A percentile compares a stretch with the other conserved stretches of the same genome.
Evolutionary conservation across 2,797 vertebrate genomes (phyloP).

Genomic region (Takifugu ocellatus): DNA sequence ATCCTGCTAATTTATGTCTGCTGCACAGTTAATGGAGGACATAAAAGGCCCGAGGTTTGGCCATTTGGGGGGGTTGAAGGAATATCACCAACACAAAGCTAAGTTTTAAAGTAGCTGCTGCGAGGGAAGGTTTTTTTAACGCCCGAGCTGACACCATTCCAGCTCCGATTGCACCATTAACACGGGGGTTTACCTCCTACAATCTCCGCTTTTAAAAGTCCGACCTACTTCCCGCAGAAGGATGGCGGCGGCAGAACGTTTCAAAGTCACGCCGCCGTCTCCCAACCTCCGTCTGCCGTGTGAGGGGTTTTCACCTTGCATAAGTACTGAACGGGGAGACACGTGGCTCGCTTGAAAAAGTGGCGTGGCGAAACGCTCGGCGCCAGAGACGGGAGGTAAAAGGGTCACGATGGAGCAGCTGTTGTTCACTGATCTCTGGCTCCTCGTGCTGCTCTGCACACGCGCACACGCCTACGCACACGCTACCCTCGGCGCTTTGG

Average conservation of each 20-base stretch:
- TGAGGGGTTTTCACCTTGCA: slow-evolving; percentile 10
- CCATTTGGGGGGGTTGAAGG: slow-evolving; percentile 47
- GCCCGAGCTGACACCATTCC: no score
- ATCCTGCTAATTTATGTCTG: slow-evolving; percentile 59
- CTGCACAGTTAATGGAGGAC: slow-evolving; percentile 57
- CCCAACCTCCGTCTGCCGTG: slow-evolving; percentile 3
- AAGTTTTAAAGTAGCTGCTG: slow-evolving; percentile 30
- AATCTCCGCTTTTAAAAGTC: slow-evolving; percentile 1
- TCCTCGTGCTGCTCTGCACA: slow-evolving; percentile 40
- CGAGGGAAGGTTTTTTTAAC: neutral
- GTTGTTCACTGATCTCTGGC: slow-evolving; percentile 52
- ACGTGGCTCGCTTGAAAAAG: neutral
- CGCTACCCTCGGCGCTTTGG: slow-evolving; percentile 26
- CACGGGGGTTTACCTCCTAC: neutral
- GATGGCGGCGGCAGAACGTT: slow-evolving; percentile 6
- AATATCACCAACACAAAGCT: slow-evolving; percentile 50
- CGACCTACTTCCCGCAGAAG: slow-evolving; percentile 9
- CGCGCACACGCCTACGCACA: slow-evolving; percentile 13
- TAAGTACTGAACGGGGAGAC: slow-evolving; percentile 7
- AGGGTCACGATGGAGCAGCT: slow-evolving; percentile 53
- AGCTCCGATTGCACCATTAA: no score
- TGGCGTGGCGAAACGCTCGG: slow-evolving; percentile 7
- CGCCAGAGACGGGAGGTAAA: slow-evolving; percentile 32
- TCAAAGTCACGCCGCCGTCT: slow-evolving; percentile 6
- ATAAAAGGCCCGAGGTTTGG: slow-evolving; percentile 50